Conservation (phyloP, 2,113 vertebrate species). For the Cavia aperea region DNA sequence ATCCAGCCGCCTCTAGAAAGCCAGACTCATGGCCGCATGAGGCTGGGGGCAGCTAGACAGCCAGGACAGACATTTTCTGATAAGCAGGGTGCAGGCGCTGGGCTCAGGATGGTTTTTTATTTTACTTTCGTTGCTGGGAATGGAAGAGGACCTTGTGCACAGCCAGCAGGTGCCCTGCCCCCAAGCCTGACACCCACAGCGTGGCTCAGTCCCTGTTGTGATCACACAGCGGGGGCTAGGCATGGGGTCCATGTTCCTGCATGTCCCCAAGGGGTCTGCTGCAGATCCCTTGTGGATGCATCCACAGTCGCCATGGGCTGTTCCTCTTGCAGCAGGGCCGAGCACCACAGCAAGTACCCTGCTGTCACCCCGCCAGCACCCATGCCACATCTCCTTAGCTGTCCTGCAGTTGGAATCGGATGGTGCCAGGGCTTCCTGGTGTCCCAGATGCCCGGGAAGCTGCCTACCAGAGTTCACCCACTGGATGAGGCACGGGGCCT, state of each 20-base stretch:
- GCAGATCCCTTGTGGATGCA: background rate
- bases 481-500: background rate
- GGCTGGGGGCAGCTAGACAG: background rate
- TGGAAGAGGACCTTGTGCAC: background rate
- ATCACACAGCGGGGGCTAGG: background rate
- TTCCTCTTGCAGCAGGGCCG: background rate
- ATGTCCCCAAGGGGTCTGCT: background rate
- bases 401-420: background rate
- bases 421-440: background rate
- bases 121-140: background rate
- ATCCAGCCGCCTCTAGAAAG: background rate
- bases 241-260: background rate
- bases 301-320: background rate
- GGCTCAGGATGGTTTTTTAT: background rate
- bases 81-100: background rate
- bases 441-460: background rate
- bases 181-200: background rate
- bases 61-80: background rate
- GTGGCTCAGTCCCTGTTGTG: background rate
- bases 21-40: background rate
- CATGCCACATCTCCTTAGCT: background rate
- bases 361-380: background rate
- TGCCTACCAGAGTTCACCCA: background rate
- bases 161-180: no score
- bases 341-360: background rate